These are phyloP conservation scores for Penaeus vannamei DNA, from an alignment of 1,140 invertebrate species.

Conservation along the genomic window DNA sequence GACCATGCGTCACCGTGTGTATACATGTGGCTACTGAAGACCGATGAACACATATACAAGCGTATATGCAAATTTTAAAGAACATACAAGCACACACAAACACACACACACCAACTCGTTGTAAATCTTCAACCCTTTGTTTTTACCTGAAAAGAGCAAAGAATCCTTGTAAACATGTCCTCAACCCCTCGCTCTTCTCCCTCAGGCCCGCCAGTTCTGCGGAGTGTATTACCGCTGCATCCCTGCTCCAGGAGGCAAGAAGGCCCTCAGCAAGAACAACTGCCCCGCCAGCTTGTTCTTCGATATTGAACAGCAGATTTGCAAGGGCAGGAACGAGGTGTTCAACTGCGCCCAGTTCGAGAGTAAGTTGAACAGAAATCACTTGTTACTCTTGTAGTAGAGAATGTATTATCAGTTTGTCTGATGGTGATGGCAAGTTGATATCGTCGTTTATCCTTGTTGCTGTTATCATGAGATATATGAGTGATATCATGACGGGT, in stretches of 20 bases:
- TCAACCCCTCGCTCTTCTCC: not conserved
- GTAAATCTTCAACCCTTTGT: not conserved
- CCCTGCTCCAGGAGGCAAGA: conserved; percentile 88
- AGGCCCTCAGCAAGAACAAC: conserved; percentile 85
- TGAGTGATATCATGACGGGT: too few species aligned
- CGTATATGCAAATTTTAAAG: not conserved
- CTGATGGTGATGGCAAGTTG: too few species aligned
- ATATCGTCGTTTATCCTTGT: too few species aligned
- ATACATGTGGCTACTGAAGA: too few species aligned
- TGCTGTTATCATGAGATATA: too few species aligned
- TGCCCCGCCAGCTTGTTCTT: conserved; percentile 93
- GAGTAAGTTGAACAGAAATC: conserved; percentile 77
- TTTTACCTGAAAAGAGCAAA: not conserved
- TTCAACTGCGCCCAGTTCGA: conserved; percentile 93
- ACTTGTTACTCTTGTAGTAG: too few species aligned
- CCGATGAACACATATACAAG: not conserved
- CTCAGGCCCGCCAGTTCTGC: conserved; percentile 48
- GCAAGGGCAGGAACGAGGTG: conserved; percentile 95
- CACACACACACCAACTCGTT: too few species aligned
- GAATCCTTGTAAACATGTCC: too few species aligned
- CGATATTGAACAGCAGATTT: conserved; percentile 94
- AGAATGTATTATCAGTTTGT: too few species aligned
- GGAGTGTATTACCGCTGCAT: conserved; percentile 78
- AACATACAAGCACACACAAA: not conserved
- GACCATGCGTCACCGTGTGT: not conserved